Evolutionary conservation across 2,888 invertebrate species (phyloP).

Genomic region (Cryptus viduatorius): DNA sequence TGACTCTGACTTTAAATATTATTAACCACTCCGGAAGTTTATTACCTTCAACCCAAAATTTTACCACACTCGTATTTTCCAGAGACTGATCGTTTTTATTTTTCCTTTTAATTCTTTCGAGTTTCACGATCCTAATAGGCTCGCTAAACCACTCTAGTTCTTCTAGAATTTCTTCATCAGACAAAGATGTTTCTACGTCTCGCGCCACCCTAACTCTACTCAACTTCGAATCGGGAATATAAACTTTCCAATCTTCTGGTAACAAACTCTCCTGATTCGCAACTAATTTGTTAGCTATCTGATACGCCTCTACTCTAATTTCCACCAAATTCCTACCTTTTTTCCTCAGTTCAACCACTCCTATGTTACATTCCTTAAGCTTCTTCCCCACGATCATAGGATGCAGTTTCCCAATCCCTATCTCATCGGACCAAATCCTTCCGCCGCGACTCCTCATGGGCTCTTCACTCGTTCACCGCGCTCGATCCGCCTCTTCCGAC

Average conservation of each 20-base stretch:
- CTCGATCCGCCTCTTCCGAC: neutral
- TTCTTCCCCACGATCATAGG: constrained; percentile 11
- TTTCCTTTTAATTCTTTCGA: constrained; percentile 3
- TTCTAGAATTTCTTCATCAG: constrained; percentile 19
- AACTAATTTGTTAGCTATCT: neutral
- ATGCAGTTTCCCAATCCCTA: neutral
- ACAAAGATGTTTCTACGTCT: neutral
- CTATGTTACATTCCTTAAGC: neutral
- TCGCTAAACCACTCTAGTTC: constrained; percentile 13
- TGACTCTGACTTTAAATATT: neutral
- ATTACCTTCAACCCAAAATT: neutral
- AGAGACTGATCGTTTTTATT: neutral
- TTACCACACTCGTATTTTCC: neutral
- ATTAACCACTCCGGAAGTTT: neutral
- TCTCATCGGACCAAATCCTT: neutral
- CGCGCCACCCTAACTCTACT: neutral
- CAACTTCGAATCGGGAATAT: constrained; percentile 33
- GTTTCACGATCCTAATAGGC: neutral
- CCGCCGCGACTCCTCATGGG: neutral
- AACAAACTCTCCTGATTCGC: neutral
- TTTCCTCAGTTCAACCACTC: neutral
- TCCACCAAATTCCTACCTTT: constrained; percentile 27
- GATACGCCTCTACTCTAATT: neutral
- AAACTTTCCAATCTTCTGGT: constrained; percentile 7
- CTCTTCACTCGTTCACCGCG: neutral